A percentile compares a stretch with the other conserved stretches of the same genome.
Evolutionary conservation across 2,113 vertebrate species (phyloP).

Genomic region (Cheirogaleus medius): DNA sequence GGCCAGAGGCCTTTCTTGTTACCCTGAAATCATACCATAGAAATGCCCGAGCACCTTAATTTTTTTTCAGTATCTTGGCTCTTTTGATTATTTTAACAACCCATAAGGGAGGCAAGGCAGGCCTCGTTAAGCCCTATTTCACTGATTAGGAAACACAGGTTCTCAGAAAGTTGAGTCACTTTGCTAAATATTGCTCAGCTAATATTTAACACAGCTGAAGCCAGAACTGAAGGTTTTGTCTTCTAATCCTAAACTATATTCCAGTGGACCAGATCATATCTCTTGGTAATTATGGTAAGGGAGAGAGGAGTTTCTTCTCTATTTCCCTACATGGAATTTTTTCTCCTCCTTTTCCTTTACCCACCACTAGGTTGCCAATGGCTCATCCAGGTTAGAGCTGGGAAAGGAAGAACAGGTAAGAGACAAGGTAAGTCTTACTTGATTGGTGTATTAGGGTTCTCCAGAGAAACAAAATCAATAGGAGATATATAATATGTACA

Average conservation of each 20-base stretch:
- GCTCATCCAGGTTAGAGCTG: neutral
- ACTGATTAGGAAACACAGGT: neutral
- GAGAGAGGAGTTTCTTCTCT: neutral
- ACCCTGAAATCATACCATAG: neutral
- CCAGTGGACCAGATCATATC: neutral
- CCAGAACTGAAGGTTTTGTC: neutral
- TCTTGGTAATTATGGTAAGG: neutral
- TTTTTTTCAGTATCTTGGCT: neutral
- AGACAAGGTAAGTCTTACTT: neutral
- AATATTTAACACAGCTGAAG: neutral
- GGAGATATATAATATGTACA: neutral
- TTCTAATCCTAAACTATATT: constrained; percentile 13
- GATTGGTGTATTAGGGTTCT: neutral
- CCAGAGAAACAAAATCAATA: neutral
- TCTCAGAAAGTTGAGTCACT: neutral
- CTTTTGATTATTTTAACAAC: neutral
- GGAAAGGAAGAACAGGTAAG: neutral
- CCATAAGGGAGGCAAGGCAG: neutral
- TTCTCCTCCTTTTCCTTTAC: neutral
- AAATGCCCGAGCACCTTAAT: neutral
- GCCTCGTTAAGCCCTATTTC: neutral
- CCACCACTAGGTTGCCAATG: neutral
- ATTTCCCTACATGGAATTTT: neutral
- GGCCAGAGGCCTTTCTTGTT: neutral
- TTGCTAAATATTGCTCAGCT: neutral